A percentile compares a stretch with the other conserved stretches of the same genome.
These are phyloP conservation scores for Phaenicophaeus curvirostris DNA, from an alignment of 2,797 vertebrate species.

Conservation along the genomic window DNA sequence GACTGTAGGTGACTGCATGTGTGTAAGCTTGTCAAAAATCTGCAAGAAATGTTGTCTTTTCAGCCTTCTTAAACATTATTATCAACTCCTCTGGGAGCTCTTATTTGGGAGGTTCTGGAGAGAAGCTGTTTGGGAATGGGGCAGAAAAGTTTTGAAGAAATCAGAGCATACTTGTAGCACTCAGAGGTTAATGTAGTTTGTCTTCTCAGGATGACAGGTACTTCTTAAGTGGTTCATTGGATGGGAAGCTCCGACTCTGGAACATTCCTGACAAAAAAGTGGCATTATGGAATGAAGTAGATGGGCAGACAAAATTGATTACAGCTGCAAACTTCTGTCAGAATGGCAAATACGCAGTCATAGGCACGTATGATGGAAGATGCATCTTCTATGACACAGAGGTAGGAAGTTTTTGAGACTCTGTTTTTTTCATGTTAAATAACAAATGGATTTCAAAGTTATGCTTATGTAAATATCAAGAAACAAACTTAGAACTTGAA, in stretches of 20 bases:
- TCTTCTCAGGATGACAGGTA: conserved; percentile 91
- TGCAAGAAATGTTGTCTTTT: not conserved
- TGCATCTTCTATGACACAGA: conserved; percentile 99
- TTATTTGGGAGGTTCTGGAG: not conserved
- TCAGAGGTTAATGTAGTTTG: not conserved
- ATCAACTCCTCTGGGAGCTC: not conserved
- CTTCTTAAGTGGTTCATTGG: conserved; percentile 95
- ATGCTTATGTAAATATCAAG: not conserved
- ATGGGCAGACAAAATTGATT: conserved; percentile 96
- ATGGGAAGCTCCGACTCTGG: conserved; percentile 97
- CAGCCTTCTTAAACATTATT: not conserved
- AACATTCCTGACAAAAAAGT: conserved; percentile 99
- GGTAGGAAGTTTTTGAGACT: conserved; percentile 73
- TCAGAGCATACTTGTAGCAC: accelerated
- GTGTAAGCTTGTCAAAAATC: not conserved
- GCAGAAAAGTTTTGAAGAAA: not conserved
- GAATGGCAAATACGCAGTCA: conserved; percentile 97
- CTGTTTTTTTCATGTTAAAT: not conserved
- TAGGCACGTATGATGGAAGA: conserved; percentile 96
- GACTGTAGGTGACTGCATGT: not conserved
- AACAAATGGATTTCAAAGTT: not conserved
- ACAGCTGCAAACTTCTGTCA: conserved; percentile 99
- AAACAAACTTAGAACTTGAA: not conserved
- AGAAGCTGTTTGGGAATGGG: not conserved
- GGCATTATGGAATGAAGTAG: conserved; percentile 98